A percentile compares a stretch with the other conserved stretches of the same genome.
Evolutionary conservation across 1,140 invertebrate genomes (phyloP).

Genomic region (Leguminivora glycinivorella): DNA sequence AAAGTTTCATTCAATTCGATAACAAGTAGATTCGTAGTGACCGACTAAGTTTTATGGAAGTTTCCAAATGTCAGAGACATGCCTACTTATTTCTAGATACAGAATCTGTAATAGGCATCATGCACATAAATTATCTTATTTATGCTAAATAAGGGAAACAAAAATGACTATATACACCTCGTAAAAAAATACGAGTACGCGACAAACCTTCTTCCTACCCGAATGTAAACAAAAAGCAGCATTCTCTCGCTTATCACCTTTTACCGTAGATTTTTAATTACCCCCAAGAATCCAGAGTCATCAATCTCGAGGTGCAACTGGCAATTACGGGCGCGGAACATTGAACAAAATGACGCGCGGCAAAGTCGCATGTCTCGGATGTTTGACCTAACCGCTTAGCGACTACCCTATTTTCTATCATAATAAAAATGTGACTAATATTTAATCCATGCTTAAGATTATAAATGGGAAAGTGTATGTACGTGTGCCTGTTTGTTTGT

Average conservation of each 20-base stretch:
- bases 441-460: too few species aligned
- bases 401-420: too few species aligned
- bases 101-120: too few species aligned
- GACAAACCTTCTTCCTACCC: background rate
- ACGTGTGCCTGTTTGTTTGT: too few species aligned
- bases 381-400: background rate
- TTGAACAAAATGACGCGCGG: constrained; percentile 2
- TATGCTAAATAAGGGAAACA: too few species aligned
- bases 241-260: background rate
- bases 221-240: background rate
- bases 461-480: too few species aligned
- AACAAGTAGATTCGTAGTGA: constrained; percentile 11
- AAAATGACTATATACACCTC: too few species aligned
- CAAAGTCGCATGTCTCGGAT: background rate
- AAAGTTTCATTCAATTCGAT: background rate
- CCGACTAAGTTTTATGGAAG: constrained; percentile 16
- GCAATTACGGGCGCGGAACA: background rate
- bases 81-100: too few species aligned
- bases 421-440: too few species aligned
- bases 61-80: background rate
- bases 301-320: background rate
- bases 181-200: too few species aligned
- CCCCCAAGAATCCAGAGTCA: background rate
- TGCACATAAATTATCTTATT: too few species aligned
- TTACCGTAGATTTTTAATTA: background rate